Percentiles rank a stretch among this genome's conserved stretches.
Evolutionary conservation across 2,888 invertebrate species (phyloP).

Genomic region (Gnatocerus cornutus): DNA sequence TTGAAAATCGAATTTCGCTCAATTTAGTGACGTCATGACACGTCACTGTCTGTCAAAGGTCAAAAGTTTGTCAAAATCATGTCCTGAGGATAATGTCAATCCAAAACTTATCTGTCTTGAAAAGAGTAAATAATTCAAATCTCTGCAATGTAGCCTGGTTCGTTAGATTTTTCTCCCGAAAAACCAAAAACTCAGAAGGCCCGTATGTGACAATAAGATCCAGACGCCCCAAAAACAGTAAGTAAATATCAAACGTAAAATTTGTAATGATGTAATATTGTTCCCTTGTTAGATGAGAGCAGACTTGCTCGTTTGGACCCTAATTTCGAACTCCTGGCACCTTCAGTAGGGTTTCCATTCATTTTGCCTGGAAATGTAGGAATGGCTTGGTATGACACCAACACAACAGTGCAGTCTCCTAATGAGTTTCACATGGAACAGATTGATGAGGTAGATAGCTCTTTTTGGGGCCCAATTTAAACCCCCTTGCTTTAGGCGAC

Average conservation of each 20-base stretch:
- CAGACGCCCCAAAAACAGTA: conserved; percentile 62
- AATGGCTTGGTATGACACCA: conserved; percentile 79
- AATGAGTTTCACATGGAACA: conserved; percentile 67
- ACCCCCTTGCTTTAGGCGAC: conserved; percentile 3
- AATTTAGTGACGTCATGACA: conserved; percentile 4
- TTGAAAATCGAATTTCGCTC: not conserved
- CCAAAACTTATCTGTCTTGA: conserved; percentile 40
- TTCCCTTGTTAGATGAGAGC: conserved; percentile 57
- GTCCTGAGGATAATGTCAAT: conserved; percentile 27
- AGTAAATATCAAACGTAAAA: conserved; percentile 22
- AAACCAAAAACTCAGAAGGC: conserved; percentile 63
- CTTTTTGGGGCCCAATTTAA: not conserved
- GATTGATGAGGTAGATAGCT: conserved; percentile 63
- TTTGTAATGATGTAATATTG: conserved; percentile 48
- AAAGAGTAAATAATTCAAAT: conserved; percentile 53
- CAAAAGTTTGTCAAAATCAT: conserved; percentile 23
- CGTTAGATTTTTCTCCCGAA: conserved; percentile 64
- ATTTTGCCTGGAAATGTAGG: conserved; percentile 81
- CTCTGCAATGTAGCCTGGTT: conserved; percentile 42
- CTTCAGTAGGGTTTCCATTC: conserved; percentile 78
- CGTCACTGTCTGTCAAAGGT: conserved; percentile 1
- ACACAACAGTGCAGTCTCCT: conserved; percentile 72
- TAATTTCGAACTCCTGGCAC: conserved; percentile 79
- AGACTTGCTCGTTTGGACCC: conserved; percentile 71
- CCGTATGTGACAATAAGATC: conserved; percentile 66